Percentiles rank a stretch among this genome's conserved stretches.
phyloP scores from a whole-genome alignment of 2,797 vertebrate genomes.

The Catharus ustulatus region DNA sequence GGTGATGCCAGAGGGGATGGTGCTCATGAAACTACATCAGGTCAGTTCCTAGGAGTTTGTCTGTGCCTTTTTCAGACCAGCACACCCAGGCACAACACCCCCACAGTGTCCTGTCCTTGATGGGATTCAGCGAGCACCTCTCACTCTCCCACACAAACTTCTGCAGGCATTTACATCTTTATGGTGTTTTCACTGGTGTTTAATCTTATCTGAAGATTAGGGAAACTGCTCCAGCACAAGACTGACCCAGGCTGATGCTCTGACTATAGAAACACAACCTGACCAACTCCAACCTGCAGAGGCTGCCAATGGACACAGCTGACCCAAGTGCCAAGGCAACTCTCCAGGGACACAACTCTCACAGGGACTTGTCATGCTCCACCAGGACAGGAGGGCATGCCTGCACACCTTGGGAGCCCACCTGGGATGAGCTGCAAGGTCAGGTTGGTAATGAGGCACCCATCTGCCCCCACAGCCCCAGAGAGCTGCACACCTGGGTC shows the following conservation, averaged over 20 bases:
- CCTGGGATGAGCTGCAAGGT: neutral
- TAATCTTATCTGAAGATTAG: conserved; percentile 50
- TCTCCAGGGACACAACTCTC: neutral
- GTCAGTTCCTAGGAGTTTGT: neutral
- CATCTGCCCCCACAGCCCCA: neutral
- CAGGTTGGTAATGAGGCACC: neutral
- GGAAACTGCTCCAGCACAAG: neutral
- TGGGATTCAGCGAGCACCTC: neutral
- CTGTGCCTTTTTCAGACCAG: neutral
- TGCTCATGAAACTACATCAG: neutral
- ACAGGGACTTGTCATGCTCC: too few relatives aligned
- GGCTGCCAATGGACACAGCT: neutral
- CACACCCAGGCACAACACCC: neutral
- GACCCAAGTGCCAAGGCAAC: neutral
- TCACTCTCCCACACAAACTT: neutral
- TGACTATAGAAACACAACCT: neutral
- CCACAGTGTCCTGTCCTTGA: neutral
- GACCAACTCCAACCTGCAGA: neutral
- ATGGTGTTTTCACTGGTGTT: conserved; percentile 9
- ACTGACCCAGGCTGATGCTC: neutral
- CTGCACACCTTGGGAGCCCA: neutral
- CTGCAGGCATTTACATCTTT: neutral
- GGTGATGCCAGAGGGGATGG: neutral
- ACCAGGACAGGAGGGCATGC: neutral
- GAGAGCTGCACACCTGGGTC: neutral